These are phyloP conservation scores for Gobio occitaniae DNA, from an alignment of 2,797 vertebrate species.

Conservation along the genomic window DNA sequence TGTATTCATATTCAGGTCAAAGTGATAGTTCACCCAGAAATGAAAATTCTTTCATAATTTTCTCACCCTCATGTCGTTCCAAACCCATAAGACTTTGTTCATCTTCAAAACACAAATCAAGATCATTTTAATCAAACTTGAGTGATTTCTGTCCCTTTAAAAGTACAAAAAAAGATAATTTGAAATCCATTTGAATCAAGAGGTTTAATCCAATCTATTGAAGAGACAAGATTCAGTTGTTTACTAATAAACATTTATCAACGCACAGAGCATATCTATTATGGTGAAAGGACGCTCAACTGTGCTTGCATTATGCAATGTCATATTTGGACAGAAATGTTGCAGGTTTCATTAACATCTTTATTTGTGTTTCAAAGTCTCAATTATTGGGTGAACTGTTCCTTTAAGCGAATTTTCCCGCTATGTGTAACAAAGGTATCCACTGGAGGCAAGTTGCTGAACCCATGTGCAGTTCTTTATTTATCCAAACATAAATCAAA, in stretches of 20 bases:
- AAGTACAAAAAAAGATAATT: neutral
- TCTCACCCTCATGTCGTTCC: neutral
- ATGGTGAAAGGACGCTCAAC: neutral
- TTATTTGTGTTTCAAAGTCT: neutral
- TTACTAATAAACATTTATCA: neutral
- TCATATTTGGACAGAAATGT: neutral
- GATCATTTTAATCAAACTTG: neutral
- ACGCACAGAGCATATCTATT: neutral
- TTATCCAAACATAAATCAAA: too few species aligned
- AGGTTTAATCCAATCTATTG: neutral
- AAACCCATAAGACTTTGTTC: neutral
- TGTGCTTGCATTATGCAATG: neutral
- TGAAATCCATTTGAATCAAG: neutral
- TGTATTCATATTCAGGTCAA: neutral
- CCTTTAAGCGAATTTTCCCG: neutral
- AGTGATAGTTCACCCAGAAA: neutral
- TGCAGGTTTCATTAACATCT: neutral
- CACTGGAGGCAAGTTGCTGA: too few species aligned
- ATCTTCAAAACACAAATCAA: neutral
- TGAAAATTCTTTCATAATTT: too few species aligned
- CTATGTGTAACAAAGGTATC: too few species aligned
- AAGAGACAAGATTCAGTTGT: neutral
- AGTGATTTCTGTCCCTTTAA: neutral
- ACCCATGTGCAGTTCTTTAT: too few species aligned
- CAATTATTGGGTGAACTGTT: neutral